phyloP scores from a whole-genome alignment of 2,888 invertebrate species.

The Clunio marinus region DNA sequence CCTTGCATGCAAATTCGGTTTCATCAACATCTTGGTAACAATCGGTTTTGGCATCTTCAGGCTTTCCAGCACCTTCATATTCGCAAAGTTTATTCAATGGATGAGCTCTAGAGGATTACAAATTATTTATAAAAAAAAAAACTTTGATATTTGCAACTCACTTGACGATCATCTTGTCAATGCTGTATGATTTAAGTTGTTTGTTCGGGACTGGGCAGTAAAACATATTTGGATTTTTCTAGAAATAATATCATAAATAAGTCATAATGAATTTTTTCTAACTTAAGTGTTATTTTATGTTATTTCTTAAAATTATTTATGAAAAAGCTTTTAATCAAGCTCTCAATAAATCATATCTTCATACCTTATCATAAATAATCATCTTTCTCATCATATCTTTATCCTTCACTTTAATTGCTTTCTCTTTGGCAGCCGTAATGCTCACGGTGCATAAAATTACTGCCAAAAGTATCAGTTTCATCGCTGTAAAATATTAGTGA shows the following conservation, averaged over 20 bases:
- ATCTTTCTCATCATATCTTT: slow-evolving; percentile 73
- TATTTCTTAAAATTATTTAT: too few species aligned
- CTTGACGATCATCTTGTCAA: slow-evolving; percentile 69
- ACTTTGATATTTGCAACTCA: slow-evolving; percentile 45
- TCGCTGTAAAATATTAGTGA: background rate
- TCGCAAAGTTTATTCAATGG: slow-evolving; percentile 70
- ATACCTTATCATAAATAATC: slow-evolving; percentile 69
- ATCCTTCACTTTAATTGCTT: slow-evolving; percentile 48
- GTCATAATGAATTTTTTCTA: background rate
- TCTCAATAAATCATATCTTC: too few species aligned
- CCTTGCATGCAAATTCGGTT: slow-evolving; percentile 73
- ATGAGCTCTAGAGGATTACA: slow-evolving; percentile 52
- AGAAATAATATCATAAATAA: background rate
- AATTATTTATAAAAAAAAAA: slow-evolving; percentile 40
- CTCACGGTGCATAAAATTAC: background rate
- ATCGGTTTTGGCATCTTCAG: slow-evolving; percentile 70
- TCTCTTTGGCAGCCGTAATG: slow-evolving; percentile 42
- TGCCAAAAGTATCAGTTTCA: background rate
- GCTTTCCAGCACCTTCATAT: slow-evolving; percentile 64
- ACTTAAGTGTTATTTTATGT: too few species aligned
- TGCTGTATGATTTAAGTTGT: slow-evolving; percentile 58
- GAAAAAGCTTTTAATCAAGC: too few species aligned
- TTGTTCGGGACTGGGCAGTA: slow-evolving; percentile 67
- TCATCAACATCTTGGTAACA: slow-evolving; percentile 78
- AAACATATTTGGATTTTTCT: slow-evolving; percentile 70